Percentiles rank a stretch among this genome's conserved stretches.
phyloP scores from a whole-genome alignment of 2,888 invertebrate genomes.

The Pseudoips prasinana region DNA sequence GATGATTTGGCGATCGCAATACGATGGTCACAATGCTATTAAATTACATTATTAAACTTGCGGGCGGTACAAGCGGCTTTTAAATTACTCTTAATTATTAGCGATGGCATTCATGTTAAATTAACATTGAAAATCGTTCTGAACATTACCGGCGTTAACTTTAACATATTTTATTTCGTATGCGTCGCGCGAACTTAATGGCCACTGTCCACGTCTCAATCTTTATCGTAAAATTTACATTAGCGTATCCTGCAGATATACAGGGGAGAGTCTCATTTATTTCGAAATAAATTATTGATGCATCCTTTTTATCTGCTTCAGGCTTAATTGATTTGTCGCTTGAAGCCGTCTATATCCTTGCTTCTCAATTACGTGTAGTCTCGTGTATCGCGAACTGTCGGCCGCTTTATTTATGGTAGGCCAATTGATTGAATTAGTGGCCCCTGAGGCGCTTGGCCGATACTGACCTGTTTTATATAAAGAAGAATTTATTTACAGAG shows the following conservation, averaged over 20 bases:
- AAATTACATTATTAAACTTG: no score
- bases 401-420: conserved; percentile 72
- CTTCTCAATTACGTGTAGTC: conserved; percentile 73
- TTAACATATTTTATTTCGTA: conserved; percentile 20
- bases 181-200: conserved; percentile 22
- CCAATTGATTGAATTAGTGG: conserved; percentile 80
- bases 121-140: conserved; percentile 17
- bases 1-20: no score
- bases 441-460: conserved; percentile 68
- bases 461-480: conserved; percentile 56
- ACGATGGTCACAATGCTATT: no score
- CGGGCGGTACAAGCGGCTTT: no score
- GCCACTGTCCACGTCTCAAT: conserved; percentile 27
- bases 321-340: conserved; percentile 77
- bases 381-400: conserved; percentile 68
- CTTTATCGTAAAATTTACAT: conserved; percentile 41
- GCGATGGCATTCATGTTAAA: no score
- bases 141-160: conserved; percentile 19
- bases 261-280: conserved; percentile 45
- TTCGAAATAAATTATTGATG: conserved; percentile 62
- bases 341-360: conserved; percentile 61
- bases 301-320: conserved; percentile 69
- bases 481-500: conserved; percentile 63
- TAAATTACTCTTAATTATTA: no score
- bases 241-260: conserved; percentile 42